Percentiles rank a stretch among this genome's conserved stretches.
These are phyloP conservation scores for Danaus chrysippus DNA, from an alignment of 2,888 invertebrate species.

Conservation along the genomic window DNA sequence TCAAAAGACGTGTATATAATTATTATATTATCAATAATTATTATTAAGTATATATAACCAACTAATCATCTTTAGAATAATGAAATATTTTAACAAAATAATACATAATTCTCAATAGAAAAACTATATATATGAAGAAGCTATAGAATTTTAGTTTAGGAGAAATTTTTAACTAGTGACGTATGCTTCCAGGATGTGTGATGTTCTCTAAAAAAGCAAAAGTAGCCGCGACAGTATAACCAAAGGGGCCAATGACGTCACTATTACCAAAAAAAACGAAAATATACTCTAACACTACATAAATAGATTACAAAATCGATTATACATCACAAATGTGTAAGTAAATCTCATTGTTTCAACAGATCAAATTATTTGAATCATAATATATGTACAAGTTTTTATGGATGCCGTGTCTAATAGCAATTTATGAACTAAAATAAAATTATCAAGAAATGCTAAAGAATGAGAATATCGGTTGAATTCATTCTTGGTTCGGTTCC, in stretches of 20 bases:
- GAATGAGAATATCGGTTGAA: too few species aligned
- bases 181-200: slow-evolving; percentile 61
- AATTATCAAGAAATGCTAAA: too few species aligned
- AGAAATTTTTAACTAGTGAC: slow-evolving; percentile 65
- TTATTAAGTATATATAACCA: neutral
- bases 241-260: slow-evolving; percentile 67
- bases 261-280: slow-evolving; percentile 34
- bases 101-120: too few species aligned
- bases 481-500: too few species aligned
- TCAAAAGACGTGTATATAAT: slow-evolving; percentile 11
- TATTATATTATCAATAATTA: slow-evolving; percentile 14
- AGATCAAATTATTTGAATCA: slow-evolving; percentile 28
- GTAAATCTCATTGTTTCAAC: slow-evolving; percentile 23
- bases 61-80: too few species aligned
- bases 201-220: slow-evolving; percentile 71
- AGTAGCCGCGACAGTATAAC: slow-evolving; percentile 65
- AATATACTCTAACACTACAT: slow-evolving; percentile 42
- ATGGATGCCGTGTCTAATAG: slow-evolving; percentile 29
- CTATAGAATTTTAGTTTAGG: slow-evolving; percentile 43
- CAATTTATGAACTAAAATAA: slow-evolving; percentile 8
- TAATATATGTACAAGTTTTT: slow-evolving; percentile 27
- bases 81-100: too few species aligned
- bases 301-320: slow-evolving; percentile 43
- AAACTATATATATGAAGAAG: too few species aligned
- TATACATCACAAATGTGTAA: slow-evolving; percentile 20